These are phyloP conservation scores for Platypus cylindrus DNA, from an alignment of 2,888 invertebrate genomes.

Conservation along the genomic window DNA sequence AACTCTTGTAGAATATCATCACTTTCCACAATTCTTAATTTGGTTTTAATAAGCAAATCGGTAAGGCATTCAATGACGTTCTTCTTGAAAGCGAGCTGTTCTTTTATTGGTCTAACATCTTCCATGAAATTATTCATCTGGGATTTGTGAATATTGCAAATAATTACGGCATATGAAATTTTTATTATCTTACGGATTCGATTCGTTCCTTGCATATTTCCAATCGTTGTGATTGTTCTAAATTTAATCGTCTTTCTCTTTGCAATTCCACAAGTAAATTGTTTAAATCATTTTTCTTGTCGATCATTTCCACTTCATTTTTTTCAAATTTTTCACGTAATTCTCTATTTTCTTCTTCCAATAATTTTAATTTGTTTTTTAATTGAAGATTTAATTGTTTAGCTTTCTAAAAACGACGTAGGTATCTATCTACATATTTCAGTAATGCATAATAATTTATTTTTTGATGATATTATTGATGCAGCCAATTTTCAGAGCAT, in stretches of 20 bases:
- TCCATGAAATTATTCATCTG: slow-evolving; percentile 12
- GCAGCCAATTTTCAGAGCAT: too few relatives aligned
- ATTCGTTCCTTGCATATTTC: slow-evolving; percentile 17
- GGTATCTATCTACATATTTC: too few relatives aligned
- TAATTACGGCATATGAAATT: not conserved
- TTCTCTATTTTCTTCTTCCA: slow-evolving; percentile 15
- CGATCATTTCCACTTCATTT: slow-evolving; percentile 15
- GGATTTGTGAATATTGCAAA: not conserved
- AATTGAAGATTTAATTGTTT: slow-evolving; percentile 13
- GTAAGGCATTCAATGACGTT: slow-evolving; percentile 18
- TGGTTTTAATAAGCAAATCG: slow-evolving; percentile 15
- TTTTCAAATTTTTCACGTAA: slow-evolving; percentile 12
- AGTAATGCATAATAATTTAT: too few relatives aligned
- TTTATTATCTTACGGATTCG: slow-evolving; percentile 11
- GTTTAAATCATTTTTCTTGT: slow-evolving; percentile 17
- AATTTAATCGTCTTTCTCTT: slow-evolving; percentile 12
- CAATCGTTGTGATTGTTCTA: slow-evolving; percentile 14
- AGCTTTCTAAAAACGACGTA: slow-evolving; percentile 10
- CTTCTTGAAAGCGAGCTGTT: slow-evolving; percentile 17
- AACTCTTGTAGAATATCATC: slow-evolving; percentile 16
- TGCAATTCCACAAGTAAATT: slow-evolving; percentile 13
- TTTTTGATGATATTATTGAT: too few relatives aligned
- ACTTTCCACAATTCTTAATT: slow-evolving; percentile 18
- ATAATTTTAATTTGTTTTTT: slow-evolving; percentile 9
- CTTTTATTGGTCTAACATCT: slow-evolving; percentile 17